A percentile compares a stretch with the other conserved stretches of the same genome.
Conservation (phyloP, 2,888 invertebrate species). For the Drosophila trichaetosa region DNA sequence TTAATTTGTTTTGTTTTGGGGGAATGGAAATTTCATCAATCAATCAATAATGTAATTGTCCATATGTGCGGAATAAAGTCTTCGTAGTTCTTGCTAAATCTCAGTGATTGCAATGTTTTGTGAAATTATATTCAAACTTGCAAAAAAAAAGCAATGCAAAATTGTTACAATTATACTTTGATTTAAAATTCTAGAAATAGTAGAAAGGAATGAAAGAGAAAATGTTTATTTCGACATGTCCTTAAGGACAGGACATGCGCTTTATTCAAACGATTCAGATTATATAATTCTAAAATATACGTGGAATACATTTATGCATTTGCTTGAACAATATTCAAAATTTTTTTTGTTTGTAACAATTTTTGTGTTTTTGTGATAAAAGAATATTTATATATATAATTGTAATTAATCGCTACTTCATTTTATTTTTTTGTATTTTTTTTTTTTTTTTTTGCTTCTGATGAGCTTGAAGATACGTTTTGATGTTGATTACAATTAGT, state of each 20-base stretch:
- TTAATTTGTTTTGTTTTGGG: not conserved
- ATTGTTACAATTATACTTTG: not conserved
- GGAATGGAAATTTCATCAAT: not conserved
- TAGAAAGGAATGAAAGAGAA: conserved; percentile 2
- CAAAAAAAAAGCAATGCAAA: not conserved
- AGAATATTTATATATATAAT: conserved; percentile 33
- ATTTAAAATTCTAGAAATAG: not conserved
- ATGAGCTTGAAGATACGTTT: conserved; percentile 19
- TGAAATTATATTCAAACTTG: not conserved
- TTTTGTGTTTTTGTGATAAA: conserved; percentile 48
- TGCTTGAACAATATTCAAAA: conserved; percentile 48
- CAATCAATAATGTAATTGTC: not conserved
- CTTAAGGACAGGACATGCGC: conserved; percentile 43
- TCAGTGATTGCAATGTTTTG: not conserved
- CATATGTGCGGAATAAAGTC: not conserved
- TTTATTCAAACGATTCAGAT: conserved; percentile 61
- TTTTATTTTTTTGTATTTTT: not conserved
- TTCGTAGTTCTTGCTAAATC: not conserved
- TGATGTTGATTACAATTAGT: conserved; percentile 53
- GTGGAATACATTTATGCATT: conserved; percentile 55
- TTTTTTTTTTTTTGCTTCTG: not conserved
- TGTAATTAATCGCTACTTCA: conserved; percentile 29
- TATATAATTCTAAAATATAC: conserved; percentile 42
- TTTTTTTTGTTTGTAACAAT: conserved; percentile 54
- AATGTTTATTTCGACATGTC: conserved; percentile 56